phyloP scores from a whole-genome alignment of 2,888 invertebrate genomes.

The Chydorus sphaericus region DNA sequence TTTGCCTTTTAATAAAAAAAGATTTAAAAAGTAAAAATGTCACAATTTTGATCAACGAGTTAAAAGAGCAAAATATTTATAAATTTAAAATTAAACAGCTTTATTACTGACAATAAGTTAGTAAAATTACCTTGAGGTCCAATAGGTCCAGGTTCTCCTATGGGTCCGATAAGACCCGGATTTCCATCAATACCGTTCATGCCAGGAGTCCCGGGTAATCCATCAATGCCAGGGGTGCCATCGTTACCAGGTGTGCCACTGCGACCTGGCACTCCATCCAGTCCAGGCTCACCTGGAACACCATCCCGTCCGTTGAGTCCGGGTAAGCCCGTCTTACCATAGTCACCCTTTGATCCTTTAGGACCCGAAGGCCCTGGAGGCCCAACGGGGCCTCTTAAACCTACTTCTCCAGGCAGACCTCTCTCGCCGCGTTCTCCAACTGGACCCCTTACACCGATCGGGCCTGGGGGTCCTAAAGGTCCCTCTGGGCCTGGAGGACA shows the following conservation, averaged over 20 bases:
- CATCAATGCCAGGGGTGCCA: slow-evolving; percentile 42
- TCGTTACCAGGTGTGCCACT: slow-evolving; percentile 44
- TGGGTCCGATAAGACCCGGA: slow-evolving; percentile 48
- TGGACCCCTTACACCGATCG: slow-evolving; percentile 26
- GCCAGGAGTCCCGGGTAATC: slow-evolving; percentile 28
- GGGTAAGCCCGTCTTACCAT: slow-evolving; percentile 26
- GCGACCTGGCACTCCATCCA: slow-evolving; percentile 52
- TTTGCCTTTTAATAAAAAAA: too few relatives aligned
- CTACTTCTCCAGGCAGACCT: slow-evolving; percentile 30
- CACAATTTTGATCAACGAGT: too few relatives aligned
- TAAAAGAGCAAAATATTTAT: neutral
- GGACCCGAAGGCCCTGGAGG: slow-evolving; percentile 50
- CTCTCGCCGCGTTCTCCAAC: slow-evolving; percentile 28
- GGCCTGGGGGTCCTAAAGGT: slow-evolving; percentile 42
- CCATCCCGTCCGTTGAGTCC: slow-evolving; percentile 78
- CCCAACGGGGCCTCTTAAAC: slow-evolving; percentile 27
- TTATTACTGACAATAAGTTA: neutral
- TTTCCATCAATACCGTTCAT: slow-evolving; percentile 48
- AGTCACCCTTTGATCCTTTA: slow-evolving; percentile 46
- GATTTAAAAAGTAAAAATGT: too few relatives aligned
- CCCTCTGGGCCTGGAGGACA: slow-evolving; percentile 55
- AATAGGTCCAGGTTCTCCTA: slow-evolving; percentile 54
- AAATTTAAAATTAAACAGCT: too few relatives aligned
- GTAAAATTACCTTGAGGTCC: slow-evolving; percentile 45
- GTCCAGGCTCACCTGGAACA: slow-evolving; percentile 76